Base-by-base conservation (phyloP, 2,113 vertebrate genomes). In the Amblyornis subalaris region DNA sequence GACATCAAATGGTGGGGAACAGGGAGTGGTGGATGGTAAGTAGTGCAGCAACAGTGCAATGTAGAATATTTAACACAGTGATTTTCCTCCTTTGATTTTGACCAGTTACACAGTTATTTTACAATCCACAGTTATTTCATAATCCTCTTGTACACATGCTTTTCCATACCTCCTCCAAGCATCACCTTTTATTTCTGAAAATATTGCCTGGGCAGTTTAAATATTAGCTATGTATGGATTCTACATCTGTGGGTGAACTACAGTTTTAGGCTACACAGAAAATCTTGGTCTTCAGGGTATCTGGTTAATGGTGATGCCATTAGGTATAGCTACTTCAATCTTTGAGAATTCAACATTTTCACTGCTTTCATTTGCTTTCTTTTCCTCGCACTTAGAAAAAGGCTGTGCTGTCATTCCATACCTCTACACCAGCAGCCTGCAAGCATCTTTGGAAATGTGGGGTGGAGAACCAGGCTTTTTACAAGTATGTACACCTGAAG, bases 401-500 rank as follows among this genome's bases (percentile, higher is more conserved):
- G 97, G 98, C 98, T 85, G 97, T 99, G 94, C 97, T 99, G 97
- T 99, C 99, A 65, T 99, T 99, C 97, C 99, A 99, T 98, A 99
- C 99, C 70, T 99, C 99, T 69, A 99, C 99, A 91, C 99, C 99
- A 96, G 99, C 99, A 94, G 99, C 99, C 78, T 99, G 99, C 97
- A 99, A 99, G 94, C 99, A 99, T 96, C 98, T 99, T 86, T 99
- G 99, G 99, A 99, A 99, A 94, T 99, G 99, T 78, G 99, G 99
- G 20, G 99, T 99, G 94, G 99, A 99, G 97, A 99, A 99, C 96
- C 99, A 99, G 95, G 99, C 99, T 86, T 99, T 99, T 98, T 99
- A 99, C 98, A 99, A 99, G 99, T 99, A 97, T 90, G 99, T 97
- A 80, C 33, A 72, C 42, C 26, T 90, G 24, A 73, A 76, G 77